A percentile compares a stretch with the other conserved stretches of the same genome.
Conservation (phyloP, 1,140 invertebrate species). For the Grapholita molesta region DNA sequence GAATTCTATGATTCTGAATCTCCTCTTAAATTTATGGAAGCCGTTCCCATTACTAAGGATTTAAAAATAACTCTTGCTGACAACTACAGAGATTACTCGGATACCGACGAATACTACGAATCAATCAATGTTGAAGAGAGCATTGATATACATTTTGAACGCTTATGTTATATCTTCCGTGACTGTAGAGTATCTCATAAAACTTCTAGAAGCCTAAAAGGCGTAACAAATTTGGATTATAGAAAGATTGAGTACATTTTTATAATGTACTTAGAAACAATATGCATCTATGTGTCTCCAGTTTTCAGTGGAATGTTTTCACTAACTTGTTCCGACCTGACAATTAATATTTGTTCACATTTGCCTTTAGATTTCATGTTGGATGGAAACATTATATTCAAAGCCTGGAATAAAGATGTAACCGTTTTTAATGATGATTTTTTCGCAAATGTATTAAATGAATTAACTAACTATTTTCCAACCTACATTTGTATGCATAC, state of each 20-base stretch:
- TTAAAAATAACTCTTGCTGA: conserved; percentile 33
- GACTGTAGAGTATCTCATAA: conserved; percentile 29
- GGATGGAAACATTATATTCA: conserved; percentile 31
- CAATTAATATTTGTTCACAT: conserved; percentile 19
- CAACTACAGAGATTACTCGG: conserved; percentile 28
- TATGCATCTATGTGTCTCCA: conserved; percentile 29
- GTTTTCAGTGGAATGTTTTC: conserved; percentile 23
- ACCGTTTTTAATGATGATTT: conserved; percentile 26
- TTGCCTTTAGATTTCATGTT: conserved; percentile 32
- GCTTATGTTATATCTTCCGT: conserved; percentile 23
- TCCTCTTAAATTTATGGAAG: conserved; percentile 27
- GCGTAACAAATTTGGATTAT: conserved; percentile 26
- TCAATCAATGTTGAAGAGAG: neutral
- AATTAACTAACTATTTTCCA: conserved; percentile 31
- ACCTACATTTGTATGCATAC: conserved; percentile 31
- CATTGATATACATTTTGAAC: conserved; percentile 24
- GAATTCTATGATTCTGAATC: conserved; percentile 25
- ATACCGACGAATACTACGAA: conserved; percentile 7
- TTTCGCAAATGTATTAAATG: conserved; percentile 19
- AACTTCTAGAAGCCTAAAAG: conserved; percentile 22
- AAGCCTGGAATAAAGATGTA: conserved; percentile 29
- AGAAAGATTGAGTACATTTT: conserved; percentile 32
- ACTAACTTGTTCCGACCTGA: conserved; percentile 23
- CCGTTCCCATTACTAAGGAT: conserved; percentile 21
- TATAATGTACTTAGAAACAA: conserved; percentile 32